A percentile compares a stretch with the other conserved stretches of the same genome.
Conservation (phyloP, 2,797 vertebrate genomes). For the Pangasius larnaudii region DNA sequence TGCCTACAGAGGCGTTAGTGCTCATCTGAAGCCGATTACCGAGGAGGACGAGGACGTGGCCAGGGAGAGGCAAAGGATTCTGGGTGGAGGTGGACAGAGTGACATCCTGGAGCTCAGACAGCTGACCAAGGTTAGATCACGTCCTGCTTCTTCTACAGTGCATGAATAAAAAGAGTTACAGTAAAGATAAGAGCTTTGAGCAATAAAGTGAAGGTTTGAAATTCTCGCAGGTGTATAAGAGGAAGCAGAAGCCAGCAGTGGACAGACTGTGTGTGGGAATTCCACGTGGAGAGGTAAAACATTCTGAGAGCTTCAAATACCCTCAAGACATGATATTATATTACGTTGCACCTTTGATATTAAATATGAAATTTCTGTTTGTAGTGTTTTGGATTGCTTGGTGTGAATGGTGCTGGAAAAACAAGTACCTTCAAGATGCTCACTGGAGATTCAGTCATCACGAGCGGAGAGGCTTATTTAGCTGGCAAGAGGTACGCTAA, state of each 20-base stretch:
- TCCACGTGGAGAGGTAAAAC: conserved; percentile 90
- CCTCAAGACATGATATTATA: not conserved
- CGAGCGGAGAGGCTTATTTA: conserved; percentile 90
- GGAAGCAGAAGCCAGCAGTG: conserved; percentile 94
- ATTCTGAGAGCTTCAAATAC: not conserved
- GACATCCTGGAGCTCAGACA: conserved; percentile 94
- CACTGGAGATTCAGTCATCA: conserved; percentile 85
- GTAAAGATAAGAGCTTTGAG: not conserved
- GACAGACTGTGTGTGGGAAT: conserved; percentile 96
- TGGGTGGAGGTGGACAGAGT: conserved; percentile 86
- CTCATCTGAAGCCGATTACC: conserved; percentile 86
- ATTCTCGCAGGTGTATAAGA: conserved; percentile 86
- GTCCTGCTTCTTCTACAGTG: not conserved
- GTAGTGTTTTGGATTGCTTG: conserved; percentile 95
- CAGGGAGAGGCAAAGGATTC: conserved; percentile 92
- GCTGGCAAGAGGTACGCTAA: conserved; percentile 88
- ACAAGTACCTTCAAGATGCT: conserved; percentile 98
- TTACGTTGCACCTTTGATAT: not conserved
- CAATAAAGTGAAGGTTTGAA: conserved; percentile 8
- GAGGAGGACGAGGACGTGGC: conserved; percentile 97
- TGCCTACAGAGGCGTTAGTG: conserved; percentile 78
- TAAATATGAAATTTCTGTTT: conserved; percentile 33
- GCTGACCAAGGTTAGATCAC: conserved; percentile 85
- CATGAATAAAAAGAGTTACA: no score
- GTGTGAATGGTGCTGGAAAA: conserved; percentile 96